Conservation (phyloP, 2,113 vertebrate genomes). For the Gymnarchus niloticus region DNA sequence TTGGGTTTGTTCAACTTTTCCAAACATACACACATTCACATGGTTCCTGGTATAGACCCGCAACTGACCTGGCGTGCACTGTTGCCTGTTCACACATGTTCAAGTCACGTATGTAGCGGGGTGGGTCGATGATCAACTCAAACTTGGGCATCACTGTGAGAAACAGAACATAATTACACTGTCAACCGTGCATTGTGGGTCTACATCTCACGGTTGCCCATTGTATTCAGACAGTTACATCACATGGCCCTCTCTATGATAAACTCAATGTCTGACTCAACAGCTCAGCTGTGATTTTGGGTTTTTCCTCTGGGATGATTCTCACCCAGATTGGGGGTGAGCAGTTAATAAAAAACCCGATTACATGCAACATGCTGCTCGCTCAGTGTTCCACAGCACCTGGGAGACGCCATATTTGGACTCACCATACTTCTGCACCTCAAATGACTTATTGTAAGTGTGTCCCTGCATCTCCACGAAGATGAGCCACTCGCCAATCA, state of each 20-base stretch:
- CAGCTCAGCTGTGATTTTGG: too few relatives aligned
- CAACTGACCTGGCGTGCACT: slow-evolving; percentile 73
- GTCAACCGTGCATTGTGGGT: background rate
- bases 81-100: slow-evolving; percentile 71
- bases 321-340: background rate
- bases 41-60: background rate
- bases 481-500: slow-evolving; percentile 84
- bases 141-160: slow-evolving; percentile 79
- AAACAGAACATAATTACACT: background rate
- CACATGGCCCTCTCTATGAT: background rate
- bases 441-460: slow-evolving; percentile 83
- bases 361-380: background rate
- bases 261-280: too few relatives aligned
- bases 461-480: slow-evolving; percentile 83
- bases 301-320: too few relatives aligned
- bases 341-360: background rate
- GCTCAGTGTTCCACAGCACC: background rate
- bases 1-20: background rate
- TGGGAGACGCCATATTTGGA: background rate
- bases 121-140: slow-evolving; percentile 74
- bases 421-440: slow-evolving; percentile 92
- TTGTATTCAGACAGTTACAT: background rate
- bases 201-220: background rate
- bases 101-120: slow-evolving; percentile 75
- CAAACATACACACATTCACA: background rate